Evolutionary conservation across 1,140 invertebrate genomes (phyloP).

Genomic region (Bombus waltoni): DNA sequence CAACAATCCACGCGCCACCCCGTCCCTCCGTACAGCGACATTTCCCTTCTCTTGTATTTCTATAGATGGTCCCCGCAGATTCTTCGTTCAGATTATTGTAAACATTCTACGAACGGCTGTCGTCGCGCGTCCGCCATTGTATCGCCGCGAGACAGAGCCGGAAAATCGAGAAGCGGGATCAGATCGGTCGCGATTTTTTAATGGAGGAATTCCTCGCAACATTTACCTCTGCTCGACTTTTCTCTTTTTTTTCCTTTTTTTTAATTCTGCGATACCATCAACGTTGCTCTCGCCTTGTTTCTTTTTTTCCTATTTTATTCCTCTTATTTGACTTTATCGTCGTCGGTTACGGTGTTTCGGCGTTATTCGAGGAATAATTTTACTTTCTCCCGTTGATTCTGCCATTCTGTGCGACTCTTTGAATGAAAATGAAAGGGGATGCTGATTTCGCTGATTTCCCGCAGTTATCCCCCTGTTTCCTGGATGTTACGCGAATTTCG

Average conservation of each 20-base stretch:
- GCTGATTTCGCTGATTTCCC: not conserved
- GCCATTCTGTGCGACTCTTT: not conserved
- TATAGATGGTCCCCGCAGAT: slow-evolving; percentile 17
- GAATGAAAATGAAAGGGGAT: not conserved
- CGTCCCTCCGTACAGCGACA: not conserved
- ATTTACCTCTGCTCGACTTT: not conserved
- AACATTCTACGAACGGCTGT: slow-evolving; percentile 27
- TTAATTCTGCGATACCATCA: not conserved
- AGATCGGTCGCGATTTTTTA: not conserved
- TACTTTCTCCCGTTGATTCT: not conserved
- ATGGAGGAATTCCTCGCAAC: too few relatives aligned
- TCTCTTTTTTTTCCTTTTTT: not conserved
- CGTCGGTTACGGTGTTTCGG: not conserved
- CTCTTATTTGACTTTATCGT: not conserved
- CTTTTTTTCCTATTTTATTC: not conserved
- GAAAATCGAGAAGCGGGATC: slow-evolving; percentile 23
- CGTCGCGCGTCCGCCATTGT: slow-evolving; percentile 6
- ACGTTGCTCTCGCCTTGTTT: too few relatives aligned
- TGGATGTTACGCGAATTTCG: too few relatives aligned
- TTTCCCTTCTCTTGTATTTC: slow-evolving; percentile 10
- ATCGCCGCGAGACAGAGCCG: not conserved
- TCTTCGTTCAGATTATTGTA: slow-evolving; percentile 46
- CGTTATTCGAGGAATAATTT: not conserved
- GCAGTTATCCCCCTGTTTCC: not conserved
- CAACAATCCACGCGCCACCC: slow-evolving; percentile 43